These are phyloP conservation scores for Drosophila aldrichi DNA, from an alignment of 2,888 invertebrate species.

Conservation along the genomic window DNA sequence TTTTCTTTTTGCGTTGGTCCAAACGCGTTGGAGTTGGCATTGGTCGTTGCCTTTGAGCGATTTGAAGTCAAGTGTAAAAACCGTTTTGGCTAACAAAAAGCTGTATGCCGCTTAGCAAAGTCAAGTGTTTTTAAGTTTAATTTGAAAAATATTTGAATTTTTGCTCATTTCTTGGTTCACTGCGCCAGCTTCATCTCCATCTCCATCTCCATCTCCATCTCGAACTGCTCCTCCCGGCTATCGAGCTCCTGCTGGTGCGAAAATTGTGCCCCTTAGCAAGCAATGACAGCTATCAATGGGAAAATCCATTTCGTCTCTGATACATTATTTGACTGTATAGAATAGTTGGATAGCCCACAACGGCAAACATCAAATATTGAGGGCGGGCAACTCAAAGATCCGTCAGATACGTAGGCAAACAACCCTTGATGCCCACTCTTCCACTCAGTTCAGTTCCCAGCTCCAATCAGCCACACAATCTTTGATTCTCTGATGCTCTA, in stretches of 20 bases:
- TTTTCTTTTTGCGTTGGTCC: constrained; percentile 2
- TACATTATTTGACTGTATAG: constrained; percentile 38
- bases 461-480: constrained; percentile 76
- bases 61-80: constrained; percentile 82
- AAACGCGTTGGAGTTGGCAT: constrained; percentile 61
- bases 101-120: constrained; percentile 41
- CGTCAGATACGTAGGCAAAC: constrained; percentile 43
- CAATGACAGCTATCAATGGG: constrained; percentile 60
- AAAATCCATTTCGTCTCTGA: constrained; percentile 52
- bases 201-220: constrained; percentile 20
- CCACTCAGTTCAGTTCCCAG: constrained; percentile 15
- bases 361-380: constrained; percentile 45
- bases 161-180: constrained; percentile 80
- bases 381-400: constrained; percentile 19
- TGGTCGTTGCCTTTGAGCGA: constrained; percentile 72
- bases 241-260: constrained; percentile 52
- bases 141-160: constrained; percentile 81
- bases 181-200: constrained; percentile 32
- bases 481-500: constrained; percentile 58
- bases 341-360: constrained; percentile 56
- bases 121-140: constrained; percentile 78
- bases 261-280: constrained; percentile 29
- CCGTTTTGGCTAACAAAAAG: constrained; percentile 65
- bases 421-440: constrained; percentile 41
- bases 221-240: neutral